Conservation (phyloP, 1,140 invertebrate species). For the Tenebrio molitor region DNA sequence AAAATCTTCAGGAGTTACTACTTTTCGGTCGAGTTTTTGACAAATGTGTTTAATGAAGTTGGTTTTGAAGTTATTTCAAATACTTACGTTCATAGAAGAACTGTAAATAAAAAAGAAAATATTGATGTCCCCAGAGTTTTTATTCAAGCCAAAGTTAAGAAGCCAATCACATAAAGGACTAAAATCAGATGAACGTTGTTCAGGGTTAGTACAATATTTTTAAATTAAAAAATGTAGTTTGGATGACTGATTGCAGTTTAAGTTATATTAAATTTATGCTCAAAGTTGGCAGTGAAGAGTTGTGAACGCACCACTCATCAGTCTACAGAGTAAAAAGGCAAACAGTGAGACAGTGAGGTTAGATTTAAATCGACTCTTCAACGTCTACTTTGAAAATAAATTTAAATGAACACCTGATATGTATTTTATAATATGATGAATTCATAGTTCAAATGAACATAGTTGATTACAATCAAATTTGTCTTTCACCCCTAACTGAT, state of each 20-base stretch:
- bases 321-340: too few species aligned
- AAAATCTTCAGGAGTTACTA: conserved; percentile 80
- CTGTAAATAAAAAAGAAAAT: conserved; percentile 92
- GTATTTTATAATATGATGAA: conserved; percentile 64
- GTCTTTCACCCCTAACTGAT: conserved; percentile 51
- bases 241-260: too few species aligned
- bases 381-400: too few species aligned
- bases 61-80: conserved; percentile 80
- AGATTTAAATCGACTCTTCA: too few species aligned
- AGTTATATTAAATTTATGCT: too few species aligned
- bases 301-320: too few species aligned
- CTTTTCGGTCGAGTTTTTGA: conserved; percentile 79
- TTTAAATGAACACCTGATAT: too few species aligned
- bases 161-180: too few species aligned
- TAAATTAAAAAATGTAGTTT: conserved; percentile 5
- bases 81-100: conserved; percentile 87
- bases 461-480: conserved; percentile 51
- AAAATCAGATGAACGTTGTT: too few species aligned
- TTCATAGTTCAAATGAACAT: conserved; percentile 67
- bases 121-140: conserved; percentile 92
- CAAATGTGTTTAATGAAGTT: conserved; percentile 72
- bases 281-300: too few species aligned
- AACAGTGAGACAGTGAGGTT: too few species aligned
- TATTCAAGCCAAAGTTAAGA: conserved; percentile 90
- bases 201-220: conserved; percentile 40